A percentile compares a stretch with the other conserved stretches of the same genome.
Evolutionary conservation across 2,888 invertebrate species (phyloP).

Genomic region (Plusia festucae): DNA sequence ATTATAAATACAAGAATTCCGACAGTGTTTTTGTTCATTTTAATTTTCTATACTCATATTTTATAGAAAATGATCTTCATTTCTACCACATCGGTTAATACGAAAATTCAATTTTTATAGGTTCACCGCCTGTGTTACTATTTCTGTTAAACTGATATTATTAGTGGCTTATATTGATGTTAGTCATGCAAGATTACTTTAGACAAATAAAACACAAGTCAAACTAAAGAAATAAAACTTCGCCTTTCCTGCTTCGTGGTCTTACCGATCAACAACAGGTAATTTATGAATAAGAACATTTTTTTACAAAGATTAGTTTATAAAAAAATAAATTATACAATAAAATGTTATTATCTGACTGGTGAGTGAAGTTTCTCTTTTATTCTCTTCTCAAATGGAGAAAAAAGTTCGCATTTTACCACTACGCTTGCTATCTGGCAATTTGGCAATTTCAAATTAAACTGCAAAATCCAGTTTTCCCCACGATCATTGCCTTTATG

Average conservation of each 20-base stretch:
- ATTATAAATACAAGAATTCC: slow-evolving; percentile 17
- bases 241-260: slow-evolving; percentile 14
- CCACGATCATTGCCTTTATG: too few species aligned
- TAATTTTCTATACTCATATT: neutral
- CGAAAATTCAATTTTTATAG: neutral
- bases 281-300: too few species aligned
- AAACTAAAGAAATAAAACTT: neutral
- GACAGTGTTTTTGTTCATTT: neutral
- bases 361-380: too few species aligned
- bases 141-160: slow-evolving; percentile 1
- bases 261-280: slow-evolving; percentile 13
- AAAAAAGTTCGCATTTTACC: too few species aligned
- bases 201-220: neutral
- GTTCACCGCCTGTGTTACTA: neutral
- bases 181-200: neutral
- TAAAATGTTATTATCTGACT: too few species aligned
- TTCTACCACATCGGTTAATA: too few species aligned
- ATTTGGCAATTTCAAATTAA: too few species aligned
- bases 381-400: too few species aligned
- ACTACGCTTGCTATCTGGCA: too few species aligned
- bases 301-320: too few species aligned
- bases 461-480: too few species aligned
- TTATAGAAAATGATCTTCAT: neutral
- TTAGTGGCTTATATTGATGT: slow-evolving; percentile 1
- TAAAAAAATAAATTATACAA: too few species aligned